These are phyloP conservation scores for Eupithecia tripunctaria DNA, from an alignment of 2,888 invertebrate species.

Conservation along the genomic window DNA sequence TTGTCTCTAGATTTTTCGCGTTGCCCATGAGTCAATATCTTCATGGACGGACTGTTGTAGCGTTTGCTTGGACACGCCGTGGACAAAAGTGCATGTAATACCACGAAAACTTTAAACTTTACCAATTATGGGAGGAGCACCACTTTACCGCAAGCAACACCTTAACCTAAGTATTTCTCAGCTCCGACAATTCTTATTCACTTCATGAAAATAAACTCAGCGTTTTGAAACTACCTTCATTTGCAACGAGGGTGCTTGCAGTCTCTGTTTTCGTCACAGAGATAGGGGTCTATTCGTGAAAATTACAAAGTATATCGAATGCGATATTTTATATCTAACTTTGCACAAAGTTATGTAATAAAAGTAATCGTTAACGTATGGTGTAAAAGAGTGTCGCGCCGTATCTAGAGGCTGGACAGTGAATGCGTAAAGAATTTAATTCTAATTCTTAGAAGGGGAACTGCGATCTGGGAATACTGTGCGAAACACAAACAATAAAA, in stretches of 20 bases:
- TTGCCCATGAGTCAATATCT: background rate
- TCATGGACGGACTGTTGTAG: background rate
- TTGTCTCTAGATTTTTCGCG: background rate
- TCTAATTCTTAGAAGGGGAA: too few relatives aligned
- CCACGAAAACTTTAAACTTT: background rate
- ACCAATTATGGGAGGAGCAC: background rate
- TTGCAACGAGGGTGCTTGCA: background rate
- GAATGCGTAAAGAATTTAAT: too few relatives aligned
- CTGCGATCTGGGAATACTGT: too few relatives aligned
- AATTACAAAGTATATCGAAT: background rate
- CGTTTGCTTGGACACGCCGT: too few relatives aligned
- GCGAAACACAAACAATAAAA: too few relatives aligned
- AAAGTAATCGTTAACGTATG: too few relatives aligned
- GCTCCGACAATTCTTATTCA: conserved; percentile 20
- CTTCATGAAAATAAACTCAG: conserved; percentile 24
- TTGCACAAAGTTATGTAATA: too few relatives aligned
- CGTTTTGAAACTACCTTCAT: conserved; percentile 23
- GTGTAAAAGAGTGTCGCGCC: too few relatives aligned
- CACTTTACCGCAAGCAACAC: background rate
- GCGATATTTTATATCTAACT: too few relatives aligned
- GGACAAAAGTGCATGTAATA: too few relatives aligned
- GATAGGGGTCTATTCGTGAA: background rate
- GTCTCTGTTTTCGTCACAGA: conserved; percentile 4
- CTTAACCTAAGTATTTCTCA: conserved; percentile 8
- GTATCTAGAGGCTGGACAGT: too few relatives aligned